These are phyloP conservation scores for Meloidogyne exigua DNA, from an alignment of 1,140 invertebrate species.

Conservation along the genomic window DNA sequence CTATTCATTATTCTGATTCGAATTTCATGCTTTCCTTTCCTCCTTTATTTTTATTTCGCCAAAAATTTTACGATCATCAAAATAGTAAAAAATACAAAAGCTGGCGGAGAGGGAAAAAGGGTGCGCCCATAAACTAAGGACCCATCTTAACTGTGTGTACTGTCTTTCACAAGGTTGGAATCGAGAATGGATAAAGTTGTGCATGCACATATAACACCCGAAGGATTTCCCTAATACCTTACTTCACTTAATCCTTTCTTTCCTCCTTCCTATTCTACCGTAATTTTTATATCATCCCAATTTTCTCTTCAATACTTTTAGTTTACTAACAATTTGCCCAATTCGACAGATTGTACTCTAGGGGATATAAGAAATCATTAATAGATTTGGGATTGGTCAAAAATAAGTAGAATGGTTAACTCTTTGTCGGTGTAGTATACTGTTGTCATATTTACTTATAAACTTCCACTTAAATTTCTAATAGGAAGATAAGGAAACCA, in stretches of 20 bases:
- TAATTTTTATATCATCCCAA: neutral
- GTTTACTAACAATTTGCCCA: neutral
- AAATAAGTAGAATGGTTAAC: neutral
- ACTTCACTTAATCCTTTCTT: neutral
- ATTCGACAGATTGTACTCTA: neutral
- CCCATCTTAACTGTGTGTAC: neutral
- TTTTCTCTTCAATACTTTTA: neutral
- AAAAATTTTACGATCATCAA: neutral
- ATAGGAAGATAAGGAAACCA: no score
- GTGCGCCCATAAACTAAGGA: neutral
- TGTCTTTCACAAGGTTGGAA: neutral
- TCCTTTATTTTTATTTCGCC: neutral
- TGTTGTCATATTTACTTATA: no score
- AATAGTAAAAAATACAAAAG: neutral
- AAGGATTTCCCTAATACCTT: neutral
- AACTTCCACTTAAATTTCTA: no score
- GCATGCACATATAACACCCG: constrained; percentile 1
- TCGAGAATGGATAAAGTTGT: neutral
- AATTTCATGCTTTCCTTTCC: neutral
- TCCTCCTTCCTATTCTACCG: neutral
- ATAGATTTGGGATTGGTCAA: neutral
- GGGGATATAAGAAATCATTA: neutral
- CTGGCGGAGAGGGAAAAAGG: neutral
- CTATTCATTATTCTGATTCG: neutral
- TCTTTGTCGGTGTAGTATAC: neutral